Conservation (phyloP, 2,113 vertebrate genomes). For the Todiramphus chloris region DNA sequence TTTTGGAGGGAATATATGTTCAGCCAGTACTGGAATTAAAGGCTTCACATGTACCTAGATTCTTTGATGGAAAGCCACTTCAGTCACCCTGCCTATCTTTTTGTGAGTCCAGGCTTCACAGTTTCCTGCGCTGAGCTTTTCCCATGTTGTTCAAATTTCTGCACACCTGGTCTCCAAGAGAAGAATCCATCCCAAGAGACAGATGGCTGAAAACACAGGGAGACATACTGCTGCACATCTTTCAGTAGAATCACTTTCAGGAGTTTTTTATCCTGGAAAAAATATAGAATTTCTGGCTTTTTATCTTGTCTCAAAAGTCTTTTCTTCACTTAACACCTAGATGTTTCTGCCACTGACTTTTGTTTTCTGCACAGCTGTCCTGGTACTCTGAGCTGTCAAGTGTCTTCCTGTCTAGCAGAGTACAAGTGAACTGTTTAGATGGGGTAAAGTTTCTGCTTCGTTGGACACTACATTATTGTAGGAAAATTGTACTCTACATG, state of each 20-base stretch:
- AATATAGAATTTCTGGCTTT: neutral
- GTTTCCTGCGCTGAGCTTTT: neutral
- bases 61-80: neutral
- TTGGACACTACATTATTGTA: neutral
- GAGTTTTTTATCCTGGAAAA: neutral
- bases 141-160: neutral
- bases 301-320: neutral
- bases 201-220: neutral
- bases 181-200: neutral
- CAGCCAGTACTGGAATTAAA: neutral
- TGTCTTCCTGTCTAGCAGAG: neutral
- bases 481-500: neutral
- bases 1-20: neutral
- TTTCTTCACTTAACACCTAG: neutral
- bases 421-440: neutral
- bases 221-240: neutral
- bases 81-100: neutral
- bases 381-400: neutral
- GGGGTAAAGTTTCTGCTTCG: neutral
- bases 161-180: neutral
- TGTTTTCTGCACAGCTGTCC: neutral
- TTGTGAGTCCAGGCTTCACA: neutral
- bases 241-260: neutral
- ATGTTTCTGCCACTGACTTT: neutral
- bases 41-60: neutral